A percentile compares a stretch with the other conserved stretches of the same genome.
Evolutionary conservation across 2,113 vertebrate genomes (phyloP).

Genomic region (Larimichthys crocea): DNA sequence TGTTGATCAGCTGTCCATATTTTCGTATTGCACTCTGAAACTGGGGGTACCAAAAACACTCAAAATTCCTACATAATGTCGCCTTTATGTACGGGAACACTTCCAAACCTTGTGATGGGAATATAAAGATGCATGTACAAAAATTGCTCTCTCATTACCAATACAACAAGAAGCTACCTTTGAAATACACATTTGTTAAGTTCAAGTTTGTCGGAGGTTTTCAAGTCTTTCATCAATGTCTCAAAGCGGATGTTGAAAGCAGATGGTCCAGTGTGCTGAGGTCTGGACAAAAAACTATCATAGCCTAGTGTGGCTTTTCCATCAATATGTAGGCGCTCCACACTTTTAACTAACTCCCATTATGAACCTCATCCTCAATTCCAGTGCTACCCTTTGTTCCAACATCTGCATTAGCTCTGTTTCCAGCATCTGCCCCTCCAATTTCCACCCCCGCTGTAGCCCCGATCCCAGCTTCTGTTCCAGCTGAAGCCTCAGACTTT

Average conservation of each 20-base stretch:
- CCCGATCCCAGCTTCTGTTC: neutral
- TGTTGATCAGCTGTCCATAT: no score
- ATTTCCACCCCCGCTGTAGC: neutral
- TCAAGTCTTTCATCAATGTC: slow-evolving; percentile 19
- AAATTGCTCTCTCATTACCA: neutral
- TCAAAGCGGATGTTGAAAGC: slow-evolving; percentile 26
- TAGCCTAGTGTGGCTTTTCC: slow-evolving; percentile 30
- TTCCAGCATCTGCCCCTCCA: neutral
- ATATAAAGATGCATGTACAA: neutral
- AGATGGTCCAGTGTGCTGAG: neutral
- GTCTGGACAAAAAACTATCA: neutral
- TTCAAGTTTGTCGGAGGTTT: slow-evolving; percentile 34
- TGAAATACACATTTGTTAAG: slow-evolving; percentile 44
- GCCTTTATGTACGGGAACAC: neutral
- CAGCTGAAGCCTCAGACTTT: neutral
- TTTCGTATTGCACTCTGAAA: no score
- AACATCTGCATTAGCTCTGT: neutral
- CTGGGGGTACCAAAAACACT: no score
- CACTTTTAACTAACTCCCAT: slow-evolving; percentile 16
- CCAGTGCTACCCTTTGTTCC: neutral
- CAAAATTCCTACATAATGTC: no score
- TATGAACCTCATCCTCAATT: neutral
- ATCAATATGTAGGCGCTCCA: slow-evolving; percentile 14
- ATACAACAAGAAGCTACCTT: slow-evolving; percentile 13
- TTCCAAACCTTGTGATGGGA: neutral